Conservation (phyloP, 2,888 invertebrate species). For the Drosophila diplacantha region DNA sequence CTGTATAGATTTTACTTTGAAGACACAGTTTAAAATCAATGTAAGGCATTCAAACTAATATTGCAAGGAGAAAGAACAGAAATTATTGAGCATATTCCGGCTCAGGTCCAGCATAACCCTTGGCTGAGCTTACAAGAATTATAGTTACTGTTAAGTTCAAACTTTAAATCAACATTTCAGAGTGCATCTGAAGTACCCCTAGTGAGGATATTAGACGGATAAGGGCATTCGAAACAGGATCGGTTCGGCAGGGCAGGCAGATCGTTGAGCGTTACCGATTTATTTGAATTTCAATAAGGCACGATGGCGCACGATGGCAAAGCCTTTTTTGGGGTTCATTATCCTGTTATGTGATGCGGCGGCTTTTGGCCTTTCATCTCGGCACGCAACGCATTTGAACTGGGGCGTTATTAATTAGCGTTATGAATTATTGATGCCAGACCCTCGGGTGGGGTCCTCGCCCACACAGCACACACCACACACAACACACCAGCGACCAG, state of each 20-base stretch:
- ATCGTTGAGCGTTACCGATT: slow-evolving; percentile 39
- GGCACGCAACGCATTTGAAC: slow-evolving; percentile 54
- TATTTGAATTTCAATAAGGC: slow-evolving; percentile 75
- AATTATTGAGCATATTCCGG: too few species aligned
- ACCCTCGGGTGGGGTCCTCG: slow-evolving; percentile 24
- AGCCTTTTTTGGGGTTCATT: slow-evolving; percentile 50
- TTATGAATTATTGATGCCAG: slow-evolving; percentile 76
- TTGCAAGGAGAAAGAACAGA: too few species aligned
- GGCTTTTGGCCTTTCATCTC: slow-evolving; percentile 62
- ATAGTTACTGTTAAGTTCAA: too few species aligned
- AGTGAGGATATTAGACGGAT: slow-evolving; percentile 7
- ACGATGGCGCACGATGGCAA: slow-evolving; percentile 14
- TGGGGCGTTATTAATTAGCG: slow-evolving; percentile 77
- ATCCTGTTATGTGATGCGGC: slow-evolving; percentile 62
- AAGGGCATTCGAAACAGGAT: slow-evolving; percentile 45
- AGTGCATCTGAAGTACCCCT: neutral
- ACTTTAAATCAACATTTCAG: neutral
- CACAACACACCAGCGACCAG: slow-evolving; percentile 2
- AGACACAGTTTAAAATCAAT: too few species aligned
- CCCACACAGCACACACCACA: slow-evolving; percentile 21
- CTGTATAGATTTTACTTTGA: neutral
- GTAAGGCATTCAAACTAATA: too few species aligned
- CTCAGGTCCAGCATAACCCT: too few species aligned
- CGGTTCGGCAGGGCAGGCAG: slow-evolving; percentile 9
- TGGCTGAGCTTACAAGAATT: too few species aligned